Percentiles rank a stretch among this genome's conserved stretches.
Conservation (phyloP, 2,797 vertebrate species). For the Dallia pectoralis region DNA sequence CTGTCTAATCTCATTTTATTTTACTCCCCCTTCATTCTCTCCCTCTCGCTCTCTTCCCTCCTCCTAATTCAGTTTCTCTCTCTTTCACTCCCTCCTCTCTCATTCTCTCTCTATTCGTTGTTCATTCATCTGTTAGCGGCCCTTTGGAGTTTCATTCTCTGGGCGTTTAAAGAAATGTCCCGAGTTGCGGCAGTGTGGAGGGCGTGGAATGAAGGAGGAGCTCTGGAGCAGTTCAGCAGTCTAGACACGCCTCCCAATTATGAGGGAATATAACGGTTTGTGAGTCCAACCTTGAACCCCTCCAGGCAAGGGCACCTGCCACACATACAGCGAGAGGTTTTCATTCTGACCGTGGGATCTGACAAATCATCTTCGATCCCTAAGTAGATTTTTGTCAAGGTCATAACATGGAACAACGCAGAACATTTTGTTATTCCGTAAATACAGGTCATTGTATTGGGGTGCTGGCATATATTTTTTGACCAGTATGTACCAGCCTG, state of each 20-base stretch:
- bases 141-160: slow-evolving; percentile 29
- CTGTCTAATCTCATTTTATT: too few species aligned
- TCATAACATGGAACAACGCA: too few species aligned
- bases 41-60: slow-evolving; percentile 30
- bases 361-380: background rate
- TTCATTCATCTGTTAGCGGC: slow-evolving; percentile 31
- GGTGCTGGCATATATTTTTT: too few species aligned
- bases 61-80: slow-evolving; percentile 24
- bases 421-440: too few species aligned
- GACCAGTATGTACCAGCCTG: too few species aligned
- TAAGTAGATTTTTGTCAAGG: background rate
- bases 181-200: background rate
- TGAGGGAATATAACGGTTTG: background rate
- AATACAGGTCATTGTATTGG: too few species aligned
- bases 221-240: background rate
- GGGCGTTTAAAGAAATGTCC: background rate
- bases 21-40: slow-evolving; percentile 11
- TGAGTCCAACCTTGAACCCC: background rate
- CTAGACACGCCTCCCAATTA: background rate
- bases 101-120: background rate
- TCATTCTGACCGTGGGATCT: background rate
- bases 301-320: background rate
- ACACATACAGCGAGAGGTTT: background rate
- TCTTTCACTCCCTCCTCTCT: slow-evolving; percentile 10
- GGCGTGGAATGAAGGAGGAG: background rate